Base-by-base conservation (phyloP, 2,113 vertebrate genomes). In the Rhinolophus sinicus region DNA sequence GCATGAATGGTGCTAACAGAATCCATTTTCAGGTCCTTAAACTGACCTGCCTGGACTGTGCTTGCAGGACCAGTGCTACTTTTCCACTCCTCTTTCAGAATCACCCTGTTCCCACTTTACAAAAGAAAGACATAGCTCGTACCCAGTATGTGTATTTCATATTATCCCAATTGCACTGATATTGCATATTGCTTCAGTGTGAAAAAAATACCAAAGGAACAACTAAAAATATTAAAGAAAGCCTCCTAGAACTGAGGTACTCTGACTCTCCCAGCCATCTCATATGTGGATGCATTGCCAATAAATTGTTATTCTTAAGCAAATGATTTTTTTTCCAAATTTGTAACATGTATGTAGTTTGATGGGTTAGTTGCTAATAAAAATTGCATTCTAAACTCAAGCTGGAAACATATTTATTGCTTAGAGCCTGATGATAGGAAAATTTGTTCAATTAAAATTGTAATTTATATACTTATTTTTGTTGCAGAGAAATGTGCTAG, bases 401-500 rank as follows among this genome's bases (percentile, higher is more conserved):
- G 35, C 72, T 80, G 28, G 58, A 70, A 90, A 95, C 90, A 64
- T 30, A 78, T 64, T 97, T 64, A 47, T 38, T 72, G 64, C 47
- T 24, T 52, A 54, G n/a, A 77, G 44, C 40, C 60, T 87, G 26
- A 90, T 33, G 30, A 80, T 87, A 93, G 33, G 33, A 62, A 96
- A 73, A 44, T 44, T 47, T 70, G 40, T 95, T 86, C 38, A 90
- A 77, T 90, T 95, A 90, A 94, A 96, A n/a, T 56, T 70, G 83
- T 40, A 64, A n/a, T 80, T 67, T 76, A 69, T 78, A 30, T 60
- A 54, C 56, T 73, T 64, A 73, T 22, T 81, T 93, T 76, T 54
- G 1, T 58, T 89, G 62, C 56, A 92, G 54, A 92, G 18, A 88
- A 92, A 92, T 94, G 30, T 52, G 58, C 76, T 33, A 35, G 8